Conservation (phyloP, 2,888 invertebrate genomes). For the Xestoiulus laeticollis region DNA sequence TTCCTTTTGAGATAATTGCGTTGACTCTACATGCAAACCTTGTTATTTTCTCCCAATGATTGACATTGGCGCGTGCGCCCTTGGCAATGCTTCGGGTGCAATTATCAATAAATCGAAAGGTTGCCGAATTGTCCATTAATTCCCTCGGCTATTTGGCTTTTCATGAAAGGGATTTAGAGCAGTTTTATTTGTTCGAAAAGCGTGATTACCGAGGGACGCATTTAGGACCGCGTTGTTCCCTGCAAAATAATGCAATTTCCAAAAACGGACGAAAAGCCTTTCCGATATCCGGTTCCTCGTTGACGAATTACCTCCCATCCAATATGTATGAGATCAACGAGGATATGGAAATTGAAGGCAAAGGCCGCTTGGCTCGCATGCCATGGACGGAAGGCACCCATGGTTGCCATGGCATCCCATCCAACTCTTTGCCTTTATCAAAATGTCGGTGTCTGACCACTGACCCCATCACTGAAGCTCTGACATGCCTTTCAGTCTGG, state of each 20-base stretch:
- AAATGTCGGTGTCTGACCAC: neutral
- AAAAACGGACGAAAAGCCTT: neutral
- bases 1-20: neutral
- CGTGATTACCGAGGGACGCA: neutral
- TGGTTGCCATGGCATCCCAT: neutral
- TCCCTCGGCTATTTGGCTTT: neutral
- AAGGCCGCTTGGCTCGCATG: neutral
- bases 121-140: slow-evolving; percentile 15
- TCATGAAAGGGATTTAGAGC: neutral
- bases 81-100: neutral
- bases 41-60: neutral
- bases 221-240: neutral
- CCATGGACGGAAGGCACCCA: neutral
- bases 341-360: slow-evolving; percentile 23
- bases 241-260: neutral
- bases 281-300: slow-evolving; percentile 22
- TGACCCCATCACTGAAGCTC: slow-evolving; percentile 25
- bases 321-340: neutral
- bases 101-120: slow-evolving; percentile 18
- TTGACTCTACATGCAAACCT: neutral
- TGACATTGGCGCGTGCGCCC: neutral
- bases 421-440: neutral
- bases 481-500: neutral
- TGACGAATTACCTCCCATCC: slow-evolving; percentile 29
- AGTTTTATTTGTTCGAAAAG: neutral